Evolutionary conservation across 2,113 vertebrate species (phyloP).

Genomic region (Delphinapterus leucas): DNA sequence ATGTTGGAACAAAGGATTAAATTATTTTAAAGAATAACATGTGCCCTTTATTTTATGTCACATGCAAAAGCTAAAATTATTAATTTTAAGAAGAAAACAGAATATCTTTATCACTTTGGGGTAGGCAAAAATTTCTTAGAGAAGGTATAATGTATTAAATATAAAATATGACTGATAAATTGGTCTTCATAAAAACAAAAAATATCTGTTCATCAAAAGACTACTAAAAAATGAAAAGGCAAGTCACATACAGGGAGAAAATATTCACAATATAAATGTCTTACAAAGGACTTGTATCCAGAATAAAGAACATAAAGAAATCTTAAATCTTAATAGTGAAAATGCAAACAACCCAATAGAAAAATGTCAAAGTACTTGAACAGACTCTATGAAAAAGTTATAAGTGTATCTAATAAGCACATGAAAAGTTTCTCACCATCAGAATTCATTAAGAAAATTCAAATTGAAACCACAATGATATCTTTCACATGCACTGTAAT

Average conservation of each 20-base stretch:
- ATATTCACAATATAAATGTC: background rate
- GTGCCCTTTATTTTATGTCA: background rate
- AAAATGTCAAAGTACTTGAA: background rate
- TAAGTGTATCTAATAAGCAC: background rate
- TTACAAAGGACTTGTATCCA: background rate
- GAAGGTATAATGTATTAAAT: background rate
- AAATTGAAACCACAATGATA: background rate
- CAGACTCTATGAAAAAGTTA: background rate
- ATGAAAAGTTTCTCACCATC: background rate
- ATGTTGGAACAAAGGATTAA: background rate
- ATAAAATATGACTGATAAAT: background rate
- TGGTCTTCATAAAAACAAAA: background rate
- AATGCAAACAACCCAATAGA: background rate
- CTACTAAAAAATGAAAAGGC: background rate
- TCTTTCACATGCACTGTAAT: background rate
- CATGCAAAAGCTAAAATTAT: background rate
- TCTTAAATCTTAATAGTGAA: background rate
- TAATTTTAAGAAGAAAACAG: background rate
- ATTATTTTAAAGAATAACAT: background rate
- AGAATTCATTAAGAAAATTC: background rate
- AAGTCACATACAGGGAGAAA: background rate
- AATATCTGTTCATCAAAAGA: background rate
- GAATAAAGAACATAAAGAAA: background rate
- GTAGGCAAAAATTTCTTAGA: background rate
- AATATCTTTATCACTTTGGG: background rate